Evolutionary conservation across 2,888 invertebrate genomes (phyloP).

Genomic region (Nemurella pictetii): DNA sequence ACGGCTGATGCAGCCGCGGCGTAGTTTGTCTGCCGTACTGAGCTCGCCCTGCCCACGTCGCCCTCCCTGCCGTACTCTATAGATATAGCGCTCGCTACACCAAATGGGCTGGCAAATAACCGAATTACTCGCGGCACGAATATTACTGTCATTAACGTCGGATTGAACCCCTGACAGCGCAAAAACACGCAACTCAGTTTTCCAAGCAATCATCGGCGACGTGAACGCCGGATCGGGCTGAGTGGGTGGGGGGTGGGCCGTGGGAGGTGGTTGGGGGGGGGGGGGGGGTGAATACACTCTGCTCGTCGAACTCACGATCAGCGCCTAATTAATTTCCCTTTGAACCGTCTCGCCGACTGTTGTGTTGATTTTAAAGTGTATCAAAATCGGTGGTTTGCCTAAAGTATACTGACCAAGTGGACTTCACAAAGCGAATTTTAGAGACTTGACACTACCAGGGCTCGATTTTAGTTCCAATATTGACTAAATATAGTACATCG

Average conservation of each 20-base stretch:
- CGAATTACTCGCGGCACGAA: slow-evolving; percentile 27
- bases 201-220: slow-evolving; percentile 16
- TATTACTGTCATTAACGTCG: slow-evolving; percentile 26
- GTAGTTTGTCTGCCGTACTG: background rate
- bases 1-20: background rate
- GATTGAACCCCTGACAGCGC: slow-evolving; percentile 7
- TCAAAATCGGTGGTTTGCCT: too few species aligned
- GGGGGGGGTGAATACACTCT: too few species aligned
- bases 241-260: too few species aligned
- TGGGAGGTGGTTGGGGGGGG: too few species aligned
- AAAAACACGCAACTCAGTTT: slow-evolving; percentile 15
- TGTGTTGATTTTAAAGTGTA: background rate
- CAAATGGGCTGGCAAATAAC: slow-evolving; percentile 32
- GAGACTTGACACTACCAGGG: too few species aligned
- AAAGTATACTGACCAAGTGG: too few species aligned
- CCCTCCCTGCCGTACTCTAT: background rate
- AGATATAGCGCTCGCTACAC: background rate
- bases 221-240: too few species aligned
- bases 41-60: background rate
- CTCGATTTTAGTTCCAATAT: too few species aligned
- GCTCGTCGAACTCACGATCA: background rate
- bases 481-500: too few species aligned
- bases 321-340: background rate
- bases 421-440: too few species aligned
- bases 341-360: background rate